These are phyloP conservation scores for Liasis olivaceus DNA, from an alignment of 2,797 vertebrate genomes.

Conservation along the genomic window DNA sequence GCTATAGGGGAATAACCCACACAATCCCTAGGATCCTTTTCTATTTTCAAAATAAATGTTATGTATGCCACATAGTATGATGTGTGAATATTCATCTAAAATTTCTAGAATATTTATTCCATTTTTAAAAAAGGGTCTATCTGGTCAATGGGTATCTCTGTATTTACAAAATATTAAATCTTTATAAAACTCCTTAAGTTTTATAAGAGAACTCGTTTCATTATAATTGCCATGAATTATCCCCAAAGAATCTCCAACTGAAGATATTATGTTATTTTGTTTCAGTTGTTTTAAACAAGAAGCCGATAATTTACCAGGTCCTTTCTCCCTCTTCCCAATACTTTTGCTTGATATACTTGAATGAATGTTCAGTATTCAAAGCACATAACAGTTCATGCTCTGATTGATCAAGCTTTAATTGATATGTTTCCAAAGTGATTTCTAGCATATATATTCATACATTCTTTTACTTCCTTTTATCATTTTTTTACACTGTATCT, in stretches of 20 bases:
- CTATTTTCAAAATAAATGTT: background rate
- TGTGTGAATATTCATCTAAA: background rate
- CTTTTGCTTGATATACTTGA: background rate
- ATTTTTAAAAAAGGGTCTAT: background rate
- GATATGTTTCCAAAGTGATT: background rate
- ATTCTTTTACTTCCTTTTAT: background rate
- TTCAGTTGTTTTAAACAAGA: too few relatives aligned
- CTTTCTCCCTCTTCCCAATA: background rate
- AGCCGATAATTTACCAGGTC: background rate
- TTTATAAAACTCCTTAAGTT: background rate
- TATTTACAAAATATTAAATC: background rate
- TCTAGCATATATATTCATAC: background rate
- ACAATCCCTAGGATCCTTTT: background rate
- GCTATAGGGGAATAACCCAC: background rate
- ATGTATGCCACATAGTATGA: background rate
- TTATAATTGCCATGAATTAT: background rate
- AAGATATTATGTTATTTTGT: too few relatives aligned
- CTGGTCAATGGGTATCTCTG: background rate
- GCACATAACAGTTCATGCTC: background rate
- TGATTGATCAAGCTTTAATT: background rate
- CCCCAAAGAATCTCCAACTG: background rate
- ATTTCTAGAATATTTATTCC: background rate
- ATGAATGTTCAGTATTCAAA: background rate
- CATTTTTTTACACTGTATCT: background rate
- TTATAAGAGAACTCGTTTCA: background rate